These are phyloP conservation scores for Champsocephalus gunnari DNA, from an alignment of 2,797 vertebrate species.

Conservation along the genomic window DNA sequence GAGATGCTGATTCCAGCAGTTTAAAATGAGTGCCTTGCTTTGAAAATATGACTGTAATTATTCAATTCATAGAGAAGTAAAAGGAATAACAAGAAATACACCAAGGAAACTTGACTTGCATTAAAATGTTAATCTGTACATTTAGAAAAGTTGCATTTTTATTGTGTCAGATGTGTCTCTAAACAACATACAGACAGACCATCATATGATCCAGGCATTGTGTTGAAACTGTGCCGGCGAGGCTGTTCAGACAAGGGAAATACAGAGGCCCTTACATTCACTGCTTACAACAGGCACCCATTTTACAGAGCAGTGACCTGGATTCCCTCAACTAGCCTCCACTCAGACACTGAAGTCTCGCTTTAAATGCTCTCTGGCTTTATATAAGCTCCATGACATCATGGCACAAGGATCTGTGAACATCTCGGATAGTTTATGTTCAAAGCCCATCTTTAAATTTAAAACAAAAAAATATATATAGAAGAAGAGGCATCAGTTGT, in stretches of 20 bases:
- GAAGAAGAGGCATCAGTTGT: not conserved
- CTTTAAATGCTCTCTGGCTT: conserved; percentile 69
- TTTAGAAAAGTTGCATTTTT: not conserved
- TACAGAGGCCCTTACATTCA: conserved; percentile 63
- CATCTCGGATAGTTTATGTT: conserved; percentile 6
- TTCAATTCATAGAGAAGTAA: not conserved
- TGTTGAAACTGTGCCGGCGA: conserved; percentile 35
- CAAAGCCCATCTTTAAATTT: not conserved
- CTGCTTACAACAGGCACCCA: conserved; percentile 67
- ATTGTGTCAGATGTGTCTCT: conserved; percentile 11
- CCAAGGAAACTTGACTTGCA: not conserved
- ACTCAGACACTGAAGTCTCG: conserved; percentile 51
- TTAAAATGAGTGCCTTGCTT: conserved; percentile 19
- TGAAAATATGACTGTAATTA: not conserved
- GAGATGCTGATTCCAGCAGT: not conserved
- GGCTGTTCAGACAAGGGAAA: conserved; percentile 45
- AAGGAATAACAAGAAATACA: not conserved
- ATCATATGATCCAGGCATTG: conserved; percentile 41
- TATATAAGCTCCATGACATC: conserved; percentile 68
- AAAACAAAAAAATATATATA: not conserved
- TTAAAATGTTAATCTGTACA: not conserved
- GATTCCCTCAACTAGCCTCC: conserved; percentile 71
- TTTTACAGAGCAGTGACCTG: conserved; percentile 79
- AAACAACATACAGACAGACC: conserved; percentile 24
- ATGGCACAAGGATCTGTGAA: conserved; percentile 13